A percentile compares a stretch with the other conserved stretches of the same genome.
Conservation (phyloP, 1,140 invertebrate species). For the Ips typographus region DNA sequence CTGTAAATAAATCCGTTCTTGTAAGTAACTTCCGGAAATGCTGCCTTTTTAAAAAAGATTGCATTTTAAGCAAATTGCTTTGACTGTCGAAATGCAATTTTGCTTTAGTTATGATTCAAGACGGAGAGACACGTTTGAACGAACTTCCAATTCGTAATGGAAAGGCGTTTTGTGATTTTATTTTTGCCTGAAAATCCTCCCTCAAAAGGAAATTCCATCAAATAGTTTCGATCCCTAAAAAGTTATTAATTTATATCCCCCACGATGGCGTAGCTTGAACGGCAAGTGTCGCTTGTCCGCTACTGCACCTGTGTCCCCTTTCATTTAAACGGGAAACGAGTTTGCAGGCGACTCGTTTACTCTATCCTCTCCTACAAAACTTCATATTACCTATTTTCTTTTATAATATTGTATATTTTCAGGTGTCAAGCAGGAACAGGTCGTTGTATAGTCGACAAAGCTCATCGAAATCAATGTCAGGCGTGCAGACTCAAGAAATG, state of each 20-base stretch:
- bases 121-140: not conserved
- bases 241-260: constrained; percentile 21
- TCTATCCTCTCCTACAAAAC: too few species aligned
- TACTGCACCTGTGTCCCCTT: constrained; percentile 9
- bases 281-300: constrained; percentile 23
- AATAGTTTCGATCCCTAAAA: constrained; percentile 10
- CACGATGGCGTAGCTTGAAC: constrained; percentile 17
- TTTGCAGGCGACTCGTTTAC: not conserved
- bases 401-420: constrained; percentile 43
- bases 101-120: constrained; percentile 8
- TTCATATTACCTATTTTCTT: not conserved
- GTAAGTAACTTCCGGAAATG: too few species aligned
- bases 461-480: constrained; percentile 97
- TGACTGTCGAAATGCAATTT: not conserved
- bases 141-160: too few species aligned
- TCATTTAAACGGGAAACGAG: constrained; percentile 1
- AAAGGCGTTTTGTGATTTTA: too few species aligned
- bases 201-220: not conserved
- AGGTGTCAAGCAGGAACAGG: constrained; percentile 97
- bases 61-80: too few species aligned
- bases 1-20: too few species aligned
- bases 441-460: constrained; percentile 95
- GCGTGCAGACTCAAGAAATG: constrained; percentile 98
- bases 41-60: too few species aligned
- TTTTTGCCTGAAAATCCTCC: not conserved